A percentile compares a stretch with the other conserved stretches of the same genome.
These are phyloP conservation scores for Steinernema carpocapsae DNA, from an alignment of 2,888 invertebrate genomes.

Conservation along the genomic window DNA sequence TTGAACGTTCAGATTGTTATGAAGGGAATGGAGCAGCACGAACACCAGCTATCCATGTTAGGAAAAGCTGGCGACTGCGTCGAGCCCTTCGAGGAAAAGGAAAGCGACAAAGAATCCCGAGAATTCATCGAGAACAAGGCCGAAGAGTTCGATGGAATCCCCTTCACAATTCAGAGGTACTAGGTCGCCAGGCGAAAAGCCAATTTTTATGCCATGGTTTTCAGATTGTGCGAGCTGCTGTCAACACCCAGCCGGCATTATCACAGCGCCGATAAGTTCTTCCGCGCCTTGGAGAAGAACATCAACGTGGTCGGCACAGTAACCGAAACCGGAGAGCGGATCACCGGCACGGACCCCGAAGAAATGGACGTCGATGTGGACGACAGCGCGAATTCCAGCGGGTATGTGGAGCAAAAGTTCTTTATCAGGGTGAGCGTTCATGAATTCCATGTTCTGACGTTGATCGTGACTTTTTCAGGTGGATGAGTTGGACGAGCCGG, in stretches of 20 bases:
- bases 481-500: slow-evolving; percentile 47
- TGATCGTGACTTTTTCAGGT: slow-evolving; percentile 37
- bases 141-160: slow-evolving; percentile 50
- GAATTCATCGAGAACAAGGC: slow-evolving; percentile 48
- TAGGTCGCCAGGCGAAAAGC: neutral
- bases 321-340: slow-evolving; percentile 49
- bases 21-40: neutral
- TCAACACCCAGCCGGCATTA: slow-evolving; percentile 91
- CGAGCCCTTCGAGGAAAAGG: neutral
- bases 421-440: slow-evolving; percentile 43
- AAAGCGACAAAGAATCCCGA: neutral
- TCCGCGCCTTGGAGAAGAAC: slow-evolving; percentile 89
- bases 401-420: slow-evolving; percentile 48
- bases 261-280: slow-evolving; percentile 91
- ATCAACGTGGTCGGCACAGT: slow-evolving; percentile 62
- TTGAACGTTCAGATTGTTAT: neutral
- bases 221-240: slow-evolving; percentile 86
- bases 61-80: neutral
- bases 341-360: slow-evolving; percentile 45
- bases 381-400: slow-evolving; percentile 40
- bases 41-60: neutral
- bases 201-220: slow-evolving; percentile 24
- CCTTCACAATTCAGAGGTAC: slow-evolving; percentile 60
- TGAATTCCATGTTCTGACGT: no score
- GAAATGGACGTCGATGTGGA: slow-evolving; percentile 35